Evolutionary conservation across 2,113 vertebrate species (phyloP).

Genomic region (Hiodon tergisus): DNA sequence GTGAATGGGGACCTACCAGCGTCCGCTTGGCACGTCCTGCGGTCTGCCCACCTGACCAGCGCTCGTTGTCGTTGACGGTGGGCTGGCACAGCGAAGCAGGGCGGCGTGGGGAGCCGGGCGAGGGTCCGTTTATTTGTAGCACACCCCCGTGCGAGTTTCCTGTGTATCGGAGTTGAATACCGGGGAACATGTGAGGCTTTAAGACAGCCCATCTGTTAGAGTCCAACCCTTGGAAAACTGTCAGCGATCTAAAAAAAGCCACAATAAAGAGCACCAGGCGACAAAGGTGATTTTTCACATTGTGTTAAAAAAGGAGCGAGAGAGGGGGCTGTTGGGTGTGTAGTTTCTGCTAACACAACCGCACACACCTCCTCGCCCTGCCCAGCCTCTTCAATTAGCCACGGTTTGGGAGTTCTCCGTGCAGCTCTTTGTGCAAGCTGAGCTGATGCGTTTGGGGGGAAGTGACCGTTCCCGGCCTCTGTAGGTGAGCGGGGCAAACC

Average conservation of each 20-base stretch:
- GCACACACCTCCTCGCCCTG: neutral
- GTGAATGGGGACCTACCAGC: constrained; percentile 44
- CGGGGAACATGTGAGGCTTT: constrained; percentile 91
- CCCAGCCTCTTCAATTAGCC: neutral
- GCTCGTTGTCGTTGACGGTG: neutral
- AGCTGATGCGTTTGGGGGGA: too few species aligned
- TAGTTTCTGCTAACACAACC: neutral
- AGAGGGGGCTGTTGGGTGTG: too few species aligned
- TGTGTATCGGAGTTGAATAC: constrained; percentile 88
- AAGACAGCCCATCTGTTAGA: constrained; percentile 98
- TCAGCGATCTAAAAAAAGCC: constrained; percentile 91
- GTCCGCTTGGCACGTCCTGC: neutral
- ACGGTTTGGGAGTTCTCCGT: constrained; percentile 5
- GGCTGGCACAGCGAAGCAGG: neutral
- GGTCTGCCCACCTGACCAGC: neutral
- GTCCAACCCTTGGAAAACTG: constrained; percentile 87
- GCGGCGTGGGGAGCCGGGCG: constrained; percentile 34
- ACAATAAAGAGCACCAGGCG: constrained; percentile 74
- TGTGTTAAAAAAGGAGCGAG: constrained; percentile 61
- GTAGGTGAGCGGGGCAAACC: too few species aligned
- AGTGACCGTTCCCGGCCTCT: too few species aligned
- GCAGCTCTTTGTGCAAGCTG: constrained; percentile 19
- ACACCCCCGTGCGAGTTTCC: constrained; percentile 85
- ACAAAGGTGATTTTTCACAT: constrained; percentile 86
- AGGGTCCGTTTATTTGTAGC: constrained; percentile 73